Evolutionary conservation across 2,113 vertebrate genomes (phyloP).

Genomic region (Notarius lentiginosus): DNA sequence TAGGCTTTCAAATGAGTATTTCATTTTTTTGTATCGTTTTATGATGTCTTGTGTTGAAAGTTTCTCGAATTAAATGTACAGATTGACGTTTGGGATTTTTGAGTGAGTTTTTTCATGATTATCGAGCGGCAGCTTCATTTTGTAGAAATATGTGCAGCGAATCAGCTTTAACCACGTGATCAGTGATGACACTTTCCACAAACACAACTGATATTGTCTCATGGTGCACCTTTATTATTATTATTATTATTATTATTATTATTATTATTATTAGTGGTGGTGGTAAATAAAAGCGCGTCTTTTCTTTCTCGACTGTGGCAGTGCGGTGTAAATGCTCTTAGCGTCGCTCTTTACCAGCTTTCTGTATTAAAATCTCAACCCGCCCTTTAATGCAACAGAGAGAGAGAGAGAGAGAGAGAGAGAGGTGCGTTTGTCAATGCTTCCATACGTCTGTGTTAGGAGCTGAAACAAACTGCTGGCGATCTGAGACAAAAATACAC

Average conservation of each 20-base stretch:
- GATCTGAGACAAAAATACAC: neutral
- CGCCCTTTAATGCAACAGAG: neutral
- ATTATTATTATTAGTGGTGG: neutral
- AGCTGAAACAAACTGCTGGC: neutral
- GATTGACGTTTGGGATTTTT: neutral
- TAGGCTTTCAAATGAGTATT: neutral
- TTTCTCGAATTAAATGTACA: neutral
- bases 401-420: neutral
- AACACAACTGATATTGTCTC: neutral
- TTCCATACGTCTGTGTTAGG: neutral
- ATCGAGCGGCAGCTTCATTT: neutral
- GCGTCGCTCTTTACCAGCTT: conserved; percentile 26
- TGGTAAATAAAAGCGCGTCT: neutral
- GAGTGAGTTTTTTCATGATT: neutral
- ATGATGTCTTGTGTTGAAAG: neutral
- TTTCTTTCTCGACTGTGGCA: neutral
- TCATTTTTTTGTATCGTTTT: neutral
- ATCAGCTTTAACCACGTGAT: neutral
- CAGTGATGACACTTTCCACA: neutral
- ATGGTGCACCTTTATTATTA: neutral
- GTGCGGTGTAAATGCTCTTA: neutral
- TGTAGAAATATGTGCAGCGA: neutral
- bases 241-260: neutral
- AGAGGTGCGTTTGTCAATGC: neutral
- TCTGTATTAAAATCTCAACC: neutral